Percentiles rank a stretch among this genome's conserved stretches.
Evolutionary conservation across 1,140 invertebrate species (phyloP).

Genomic region (Procambarus virginalis): DNA sequence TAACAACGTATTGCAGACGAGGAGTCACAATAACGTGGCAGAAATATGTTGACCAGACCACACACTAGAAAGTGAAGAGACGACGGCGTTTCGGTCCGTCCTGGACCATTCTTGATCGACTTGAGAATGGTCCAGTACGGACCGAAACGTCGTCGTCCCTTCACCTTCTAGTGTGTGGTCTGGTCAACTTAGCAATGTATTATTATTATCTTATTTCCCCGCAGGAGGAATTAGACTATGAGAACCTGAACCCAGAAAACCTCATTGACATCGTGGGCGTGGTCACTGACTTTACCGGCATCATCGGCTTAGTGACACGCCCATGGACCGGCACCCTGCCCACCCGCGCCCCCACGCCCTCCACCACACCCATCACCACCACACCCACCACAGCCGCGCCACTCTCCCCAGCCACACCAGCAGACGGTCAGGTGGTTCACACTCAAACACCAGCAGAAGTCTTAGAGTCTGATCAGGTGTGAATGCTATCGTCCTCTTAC

Average conservation of each 20-base stretch:
- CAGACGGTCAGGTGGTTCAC: neutral
- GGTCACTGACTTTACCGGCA: constrained; percentile 67
- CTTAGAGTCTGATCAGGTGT: neutral
- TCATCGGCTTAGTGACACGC: constrained; percentile 62
- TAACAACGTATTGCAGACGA: too few species aligned
- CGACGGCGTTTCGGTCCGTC: too few species aligned
- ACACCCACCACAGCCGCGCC: neutral
- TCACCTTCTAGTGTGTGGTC: neutral
- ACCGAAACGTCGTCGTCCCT: too few species aligned
- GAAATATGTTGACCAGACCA: too few species aligned
- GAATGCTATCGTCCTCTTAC: too few species aligned
- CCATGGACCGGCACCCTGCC: constrained; percentile 59
- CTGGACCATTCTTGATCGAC: too few species aligned
- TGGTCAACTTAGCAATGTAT: neutral
- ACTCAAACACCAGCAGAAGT: neutral
- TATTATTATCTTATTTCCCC: neutral
- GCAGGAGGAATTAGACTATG: constrained; percentile 35
- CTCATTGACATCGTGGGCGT: constrained; percentile 67
- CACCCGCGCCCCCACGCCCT: constrained; percentile 29
- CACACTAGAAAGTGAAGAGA: too few species aligned
- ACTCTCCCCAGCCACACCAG: too few species aligned
- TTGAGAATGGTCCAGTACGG: too few species aligned
- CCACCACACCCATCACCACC: constrained; percentile 14
- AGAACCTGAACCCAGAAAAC: constrained; percentile 52
- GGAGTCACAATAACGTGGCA: too few species aligned